Evolutionary conservation across 2,113 vertebrate genomes (phyloP).

Genomic region (Neofelis nebulosa): DNA sequence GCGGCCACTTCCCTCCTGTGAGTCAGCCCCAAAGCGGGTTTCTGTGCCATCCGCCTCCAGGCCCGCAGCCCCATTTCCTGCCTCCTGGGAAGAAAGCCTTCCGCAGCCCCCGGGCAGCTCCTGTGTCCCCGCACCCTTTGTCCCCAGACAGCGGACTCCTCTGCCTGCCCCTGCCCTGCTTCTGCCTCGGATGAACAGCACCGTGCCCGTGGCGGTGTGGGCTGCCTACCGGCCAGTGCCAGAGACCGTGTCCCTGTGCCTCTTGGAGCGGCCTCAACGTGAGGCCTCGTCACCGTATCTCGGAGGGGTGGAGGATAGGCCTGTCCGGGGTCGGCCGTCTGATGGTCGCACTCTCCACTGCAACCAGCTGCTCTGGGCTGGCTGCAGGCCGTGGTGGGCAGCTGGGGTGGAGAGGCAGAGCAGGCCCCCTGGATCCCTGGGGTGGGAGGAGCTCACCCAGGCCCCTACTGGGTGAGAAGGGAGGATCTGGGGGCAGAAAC

Average conservation of each 20-base stretch:
- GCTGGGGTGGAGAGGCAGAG: neutral
- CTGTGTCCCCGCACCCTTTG: neutral
- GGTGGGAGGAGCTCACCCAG: neutral
- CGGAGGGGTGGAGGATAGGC: neutral
- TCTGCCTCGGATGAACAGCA: neutral
- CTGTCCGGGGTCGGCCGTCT: neutral
- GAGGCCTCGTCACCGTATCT: fast-evolving
- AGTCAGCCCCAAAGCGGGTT: slow-evolving; percentile 54
- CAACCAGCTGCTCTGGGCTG: neutral
- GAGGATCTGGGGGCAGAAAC: neutral
- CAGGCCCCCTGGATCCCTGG: neutral
- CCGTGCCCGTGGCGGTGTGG: neutral
- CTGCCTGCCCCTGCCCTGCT: slow-evolving; percentile 37
- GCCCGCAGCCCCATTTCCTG: slow-evolving; percentile 8
- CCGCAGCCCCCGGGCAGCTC: neutral
- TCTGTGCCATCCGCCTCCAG: slow-evolving; percentile 54
- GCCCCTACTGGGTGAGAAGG: fast-evolving
- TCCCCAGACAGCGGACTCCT: neutral
- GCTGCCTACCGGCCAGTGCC: neutral
- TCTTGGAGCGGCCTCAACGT: neutral
- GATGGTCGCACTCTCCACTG: fast-evolving
- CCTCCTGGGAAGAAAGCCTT: slow-evolving; percentile 3
- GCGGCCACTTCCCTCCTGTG: fast-evolving
- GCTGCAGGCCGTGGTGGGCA: neutral
- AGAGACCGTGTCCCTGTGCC: neutral